phyloP scores from a whole-genome alignment of 2,888 invertebrate species.

The Geophilus truncorum region DNA sequence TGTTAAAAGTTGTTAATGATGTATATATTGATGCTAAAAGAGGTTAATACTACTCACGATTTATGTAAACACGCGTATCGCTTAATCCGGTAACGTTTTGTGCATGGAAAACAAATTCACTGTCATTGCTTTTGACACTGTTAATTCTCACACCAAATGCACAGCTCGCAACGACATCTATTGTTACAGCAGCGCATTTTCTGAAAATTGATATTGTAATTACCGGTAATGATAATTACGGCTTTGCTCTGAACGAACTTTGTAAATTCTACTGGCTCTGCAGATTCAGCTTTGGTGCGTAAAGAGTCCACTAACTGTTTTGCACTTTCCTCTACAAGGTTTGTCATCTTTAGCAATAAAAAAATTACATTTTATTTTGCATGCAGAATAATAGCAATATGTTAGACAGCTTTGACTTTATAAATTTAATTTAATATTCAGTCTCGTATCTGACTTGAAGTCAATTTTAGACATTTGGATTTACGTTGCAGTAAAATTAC shows the following conservation, averaged over 20 bases:
- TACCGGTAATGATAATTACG: not conserved
- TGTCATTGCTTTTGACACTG: not conserved
- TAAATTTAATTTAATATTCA: no score
- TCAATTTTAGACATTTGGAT: no score
- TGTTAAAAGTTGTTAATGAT: no score
- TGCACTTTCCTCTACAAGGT: not conserved
- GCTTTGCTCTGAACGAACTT: not conserved
- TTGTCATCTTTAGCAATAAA: not conserved
- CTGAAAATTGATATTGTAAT: not conserved
- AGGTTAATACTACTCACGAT: no score
- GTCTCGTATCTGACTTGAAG: no score
- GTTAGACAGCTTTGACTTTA: no score
- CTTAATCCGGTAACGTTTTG: no score
- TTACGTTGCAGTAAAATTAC: no score
- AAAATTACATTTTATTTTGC: no score
- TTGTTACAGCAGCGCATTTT: not conserved
- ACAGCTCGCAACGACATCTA: constrained; percentile 31
- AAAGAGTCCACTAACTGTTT: constrained; percentile 23
- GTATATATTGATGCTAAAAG: no score
- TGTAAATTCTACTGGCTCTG: constrained; percentile 22
- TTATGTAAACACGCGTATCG: no score
- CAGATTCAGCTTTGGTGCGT: not conserved
- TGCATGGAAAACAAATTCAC: not conserved
- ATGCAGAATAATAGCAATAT: no score
- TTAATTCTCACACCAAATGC: constrained; percentile 31